Evolutionary conservation across 2,888 invertebrate species (phyloP).

Genomic region (Parnassius orleans): DNA sequence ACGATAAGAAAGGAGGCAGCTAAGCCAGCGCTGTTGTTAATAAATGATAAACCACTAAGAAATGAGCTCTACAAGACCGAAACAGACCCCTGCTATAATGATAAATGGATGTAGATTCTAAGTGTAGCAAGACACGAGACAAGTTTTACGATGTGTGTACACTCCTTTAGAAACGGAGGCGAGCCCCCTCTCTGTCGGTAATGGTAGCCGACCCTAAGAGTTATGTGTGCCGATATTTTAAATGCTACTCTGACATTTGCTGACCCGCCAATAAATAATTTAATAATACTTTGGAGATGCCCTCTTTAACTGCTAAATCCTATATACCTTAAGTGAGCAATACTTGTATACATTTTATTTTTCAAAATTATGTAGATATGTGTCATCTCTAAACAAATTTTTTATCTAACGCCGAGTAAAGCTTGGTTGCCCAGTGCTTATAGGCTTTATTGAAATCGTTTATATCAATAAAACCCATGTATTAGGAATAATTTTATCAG

Average conservation of each 20-base stretch:
- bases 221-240: conserved; percentile 9
- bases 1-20: conserved; percentile 2
- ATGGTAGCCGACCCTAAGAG: conserved; percentile 8
- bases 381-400: no score
- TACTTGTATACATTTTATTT: neutral
- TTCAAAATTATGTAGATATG: no score
- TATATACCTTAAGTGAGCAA: neutral
- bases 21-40: conserved; percentile 5
- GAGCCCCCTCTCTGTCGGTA: conserved; percentile 4
- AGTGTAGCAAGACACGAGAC: conserved; percentile 10
- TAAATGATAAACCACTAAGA: conserved; percentile 10
- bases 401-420: no score
- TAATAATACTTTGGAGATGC: neutral
- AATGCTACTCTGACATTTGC: conserved; percentile 2
- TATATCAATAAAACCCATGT: no score
- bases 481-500: no score
- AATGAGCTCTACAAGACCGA: neutral
- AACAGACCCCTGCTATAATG: conserved; percentile 7
- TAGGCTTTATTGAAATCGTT: no score
- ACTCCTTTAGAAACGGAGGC: conserved; percentile 6
- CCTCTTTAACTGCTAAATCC: neutral
- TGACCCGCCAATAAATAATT: conserved; percentile 1
- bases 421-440: no score
- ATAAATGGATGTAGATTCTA: conserved; percentile 11
- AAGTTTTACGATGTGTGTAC: conserved; percentile 11